Base-by-base conservation (phyloP, 2,113 vertebrate species). In the Sorex araneus region DNA sequence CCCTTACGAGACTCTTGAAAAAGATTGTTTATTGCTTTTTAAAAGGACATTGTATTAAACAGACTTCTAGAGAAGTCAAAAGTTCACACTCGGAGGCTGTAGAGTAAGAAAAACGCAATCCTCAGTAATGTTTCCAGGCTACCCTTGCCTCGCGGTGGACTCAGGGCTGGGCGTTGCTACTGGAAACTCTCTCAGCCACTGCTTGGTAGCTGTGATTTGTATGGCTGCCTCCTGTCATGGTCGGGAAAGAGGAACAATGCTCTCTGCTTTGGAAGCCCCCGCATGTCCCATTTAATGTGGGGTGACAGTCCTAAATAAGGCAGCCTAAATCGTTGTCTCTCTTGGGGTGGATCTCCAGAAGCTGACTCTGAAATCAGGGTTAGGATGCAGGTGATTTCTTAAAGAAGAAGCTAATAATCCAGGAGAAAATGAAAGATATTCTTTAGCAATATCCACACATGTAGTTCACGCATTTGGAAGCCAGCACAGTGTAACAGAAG, bases 381-480 rank as follows among this genome's bases (percentile, higher is more conserved):
- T 19, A 45, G 11, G 9, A 40, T 15, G 8, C 27, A 47, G 21
- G 6, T 19, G 6, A 87, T 36, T 75, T 88, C 54, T 40, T 84
- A 47, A 13, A 40, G 10, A 71, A 71, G n/a, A 57, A 8, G 21
- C 30, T 87, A 87, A 36, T 63, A 40, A 73, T 7, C 23, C 69
- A 84, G 43, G 75, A 71, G 34, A 82, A 73, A n/a, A 82, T 43
- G 10, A 3, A 77, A 21, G 19, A 21, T 28, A 54, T 60, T 16
- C 43, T 18, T 21, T 60, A 77, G 66, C 8, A 77, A 87, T 19
- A 9, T 50, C 6, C 10, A 10, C 47, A 50, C 47, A 73, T 63
- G 91, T 86, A 60, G 60, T 69, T 69, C 19, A 78, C 69, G 12
- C 36, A 78, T 82, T 76, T 82, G 16, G 36, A 25, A 54, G 64